Base-by-base conservation (phyloP, 2,888 invertebrate species). In the Dolomedes plantarius region DNA sequence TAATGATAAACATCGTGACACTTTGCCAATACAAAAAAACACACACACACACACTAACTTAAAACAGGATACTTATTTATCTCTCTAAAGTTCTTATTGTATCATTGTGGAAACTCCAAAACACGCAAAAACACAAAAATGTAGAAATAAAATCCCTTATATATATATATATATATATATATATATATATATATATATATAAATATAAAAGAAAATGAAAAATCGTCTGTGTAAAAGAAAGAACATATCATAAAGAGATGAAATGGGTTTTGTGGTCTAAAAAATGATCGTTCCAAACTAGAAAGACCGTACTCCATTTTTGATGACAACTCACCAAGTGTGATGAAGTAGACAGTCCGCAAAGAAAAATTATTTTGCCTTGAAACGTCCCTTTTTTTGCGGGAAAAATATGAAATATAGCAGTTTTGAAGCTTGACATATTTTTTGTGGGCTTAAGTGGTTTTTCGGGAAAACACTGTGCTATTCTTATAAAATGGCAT, bases 351-450 rank as follows among this genome's bases (percentile, higher is more conserved):
- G 46, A 80, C 73, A 67, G 73, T 41, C 73, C 73, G 29, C 75
- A 62, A 39, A 68, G 69, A 79, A 74, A 69, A 75, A 81, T 81
- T 81, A 81, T 69, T 74, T 81, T 62, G 75, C 69, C 69, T 75
- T 62, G 41, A 39, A 75, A 72, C 27, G 50, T 62, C 41, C 41
- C 28, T 32, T n/a, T n/a, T 74, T 32, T 32, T 41, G 32, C 32
- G 73, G 41, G 31, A 28, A 31, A 68, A 32, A 64, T 28, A 68
- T 46, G 80, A 75, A 62, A 75, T 74, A 81, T 75, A 56, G 23
- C 56, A 19, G 5, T 23, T 56, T 23, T 56, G 56, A 56, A 56
- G 56, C 23, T 56, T 56, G 56, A 56, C 56, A 56, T 56, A 56
- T 56, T 56, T 46, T 56, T 56, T 56, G 46, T 16, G 2, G 23